phyloP scores from a whole-genome alignment of 2,113 vertebrate species.

The Chlorodrepanis virens region DNA sequence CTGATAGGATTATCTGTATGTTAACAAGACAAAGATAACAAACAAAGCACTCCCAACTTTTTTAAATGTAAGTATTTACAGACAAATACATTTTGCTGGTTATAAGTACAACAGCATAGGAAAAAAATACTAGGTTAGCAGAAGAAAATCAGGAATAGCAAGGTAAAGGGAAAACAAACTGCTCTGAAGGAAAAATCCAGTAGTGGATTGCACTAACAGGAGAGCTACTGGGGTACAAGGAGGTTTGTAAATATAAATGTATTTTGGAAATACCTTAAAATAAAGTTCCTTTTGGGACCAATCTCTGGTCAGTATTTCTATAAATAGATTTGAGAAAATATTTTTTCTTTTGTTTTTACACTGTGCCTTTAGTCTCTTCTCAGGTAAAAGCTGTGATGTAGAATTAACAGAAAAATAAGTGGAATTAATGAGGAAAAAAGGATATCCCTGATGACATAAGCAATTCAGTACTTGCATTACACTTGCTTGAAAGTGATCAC shows the following conservation, averaged over 20 bases:
- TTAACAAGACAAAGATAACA: background rate
- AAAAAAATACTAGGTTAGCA: background rate
- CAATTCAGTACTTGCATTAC: background rate
- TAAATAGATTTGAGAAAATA: background rate
- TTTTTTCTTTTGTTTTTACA: background rate
- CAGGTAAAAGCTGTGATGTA: background rate
- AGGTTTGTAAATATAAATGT: background rate
- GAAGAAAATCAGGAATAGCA: background rate
- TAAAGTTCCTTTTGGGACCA: background rate
- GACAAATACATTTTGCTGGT: background rate
- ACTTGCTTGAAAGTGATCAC: background rate
- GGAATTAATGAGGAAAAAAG: background rate
- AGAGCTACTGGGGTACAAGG: background rate
- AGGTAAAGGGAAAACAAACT: background rate
- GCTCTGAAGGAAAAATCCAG: background rate
- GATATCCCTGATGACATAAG: background rate
- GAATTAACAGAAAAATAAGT: background rate
- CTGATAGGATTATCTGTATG: background rate
- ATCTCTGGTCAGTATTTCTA: background rate
- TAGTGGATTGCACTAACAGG: background rate
- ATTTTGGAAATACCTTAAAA: background rate
- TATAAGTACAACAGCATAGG: background rate
- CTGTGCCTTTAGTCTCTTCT: background rate
- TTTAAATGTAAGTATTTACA: background rate
- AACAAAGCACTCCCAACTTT: background rate